Conservation (phyloP, 1,140 invertebrate genomes). For the Brachionus calyciflorus region DNA sequence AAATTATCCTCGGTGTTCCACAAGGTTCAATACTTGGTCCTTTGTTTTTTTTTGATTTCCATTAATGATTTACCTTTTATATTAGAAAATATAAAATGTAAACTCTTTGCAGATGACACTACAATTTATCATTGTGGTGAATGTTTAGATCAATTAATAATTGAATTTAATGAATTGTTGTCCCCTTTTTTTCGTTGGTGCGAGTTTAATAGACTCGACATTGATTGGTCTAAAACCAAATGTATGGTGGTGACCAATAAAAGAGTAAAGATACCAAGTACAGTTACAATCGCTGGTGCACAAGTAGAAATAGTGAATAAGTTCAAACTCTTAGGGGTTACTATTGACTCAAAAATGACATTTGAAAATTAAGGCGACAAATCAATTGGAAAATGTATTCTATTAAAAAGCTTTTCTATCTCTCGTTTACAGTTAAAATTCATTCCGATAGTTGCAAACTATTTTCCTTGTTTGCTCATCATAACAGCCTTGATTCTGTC, state of each 20-base stretch:
- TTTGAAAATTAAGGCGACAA: not conserved
- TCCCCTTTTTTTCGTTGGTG: not conserved
- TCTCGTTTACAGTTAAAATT: not conserved
- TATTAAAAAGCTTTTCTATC: not conserved
- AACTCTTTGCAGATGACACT: too few relatives aligned
- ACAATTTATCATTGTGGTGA: too few relatives aligned
- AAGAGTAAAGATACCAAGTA: not conserved
- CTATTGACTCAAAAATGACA: not conserved
- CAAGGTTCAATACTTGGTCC: not conserved
- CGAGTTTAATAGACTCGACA: not conserved
- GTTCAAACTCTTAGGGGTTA: not conserved
- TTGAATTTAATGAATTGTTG: too few relatives aligned
- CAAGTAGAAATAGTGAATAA: not conserved
- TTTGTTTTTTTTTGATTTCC: not conserved
- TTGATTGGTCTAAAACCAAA: not conserved
- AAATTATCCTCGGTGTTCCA: not conserved
- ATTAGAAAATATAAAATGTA: not conserved
- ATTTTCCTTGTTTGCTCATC: not conserved
- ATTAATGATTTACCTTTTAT: not conserved
- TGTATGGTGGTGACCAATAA: not conserved
- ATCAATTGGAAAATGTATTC: not conserved
- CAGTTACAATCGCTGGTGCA: not conserved
- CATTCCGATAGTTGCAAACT: not conserved
- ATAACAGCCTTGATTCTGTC: too few relatives aligned
- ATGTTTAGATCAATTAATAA: too few relatives aligned